Conservation (phyloP, 2,888 invertebrate species). For the Syritta pipiens region DNA sequence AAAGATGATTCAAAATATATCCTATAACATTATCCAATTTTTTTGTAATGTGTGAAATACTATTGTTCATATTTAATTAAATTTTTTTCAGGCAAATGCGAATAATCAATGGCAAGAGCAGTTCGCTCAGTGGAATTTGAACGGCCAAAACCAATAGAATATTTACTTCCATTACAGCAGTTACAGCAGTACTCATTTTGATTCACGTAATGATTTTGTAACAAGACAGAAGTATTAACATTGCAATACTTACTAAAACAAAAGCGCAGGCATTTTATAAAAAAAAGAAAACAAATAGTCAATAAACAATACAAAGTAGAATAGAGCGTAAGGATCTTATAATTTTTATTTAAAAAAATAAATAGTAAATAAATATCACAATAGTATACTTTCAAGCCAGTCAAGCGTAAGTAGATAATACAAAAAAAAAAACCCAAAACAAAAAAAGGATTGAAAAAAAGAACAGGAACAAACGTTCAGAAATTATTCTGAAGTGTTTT, state of each 20-base stretch:
- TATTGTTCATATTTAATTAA: slow-evolving; percentile 14
- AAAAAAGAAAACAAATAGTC: slow-evolving; percentile 4
- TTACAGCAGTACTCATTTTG: too few relatives aligned
- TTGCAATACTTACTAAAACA: slow-evolving; percentile 52
- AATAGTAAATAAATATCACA: slow-evolving; percentile 18
- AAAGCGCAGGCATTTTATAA: slow-evolving; percentile 60
- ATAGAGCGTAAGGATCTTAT: slow-evolving; percentile 53
- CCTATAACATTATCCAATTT: too few relatives aligned
- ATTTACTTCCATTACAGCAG: not conserved
- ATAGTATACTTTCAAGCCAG: slow-evolving; percentile 45
- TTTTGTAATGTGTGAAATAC: too few relatives aligned
- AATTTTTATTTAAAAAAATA: slow-evolving; percentile 38
- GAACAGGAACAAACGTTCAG: too few relatives aligned
- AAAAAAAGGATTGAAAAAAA: too few relatives aligned
- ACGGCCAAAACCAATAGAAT: slow-evolving; percentile 74
- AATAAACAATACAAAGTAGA: not conserved
- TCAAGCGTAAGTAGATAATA: slow-evolving; percentile 24
- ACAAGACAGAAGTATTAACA: slow-evolving; percentile 25
- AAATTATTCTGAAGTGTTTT: slow-evolving; percentile 27
- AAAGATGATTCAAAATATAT: too few relatives aligned
- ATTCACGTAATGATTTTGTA: slow-evolving; percentile 7
- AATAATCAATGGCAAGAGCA: slow-evolving; percentile 80
- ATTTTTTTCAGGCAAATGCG: slow-evolving; percentile 76
- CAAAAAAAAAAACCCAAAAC: not conserved
- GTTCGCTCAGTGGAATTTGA: slow-evolving; percentile 79